A percentile compares a stretch with the other conserved stretches of the same genome.
These are phyloP conservation scores for Halocynthia roretzi DNA, from an alignment of 23 tunicate species.

Conservation along the genomic window DNA sequence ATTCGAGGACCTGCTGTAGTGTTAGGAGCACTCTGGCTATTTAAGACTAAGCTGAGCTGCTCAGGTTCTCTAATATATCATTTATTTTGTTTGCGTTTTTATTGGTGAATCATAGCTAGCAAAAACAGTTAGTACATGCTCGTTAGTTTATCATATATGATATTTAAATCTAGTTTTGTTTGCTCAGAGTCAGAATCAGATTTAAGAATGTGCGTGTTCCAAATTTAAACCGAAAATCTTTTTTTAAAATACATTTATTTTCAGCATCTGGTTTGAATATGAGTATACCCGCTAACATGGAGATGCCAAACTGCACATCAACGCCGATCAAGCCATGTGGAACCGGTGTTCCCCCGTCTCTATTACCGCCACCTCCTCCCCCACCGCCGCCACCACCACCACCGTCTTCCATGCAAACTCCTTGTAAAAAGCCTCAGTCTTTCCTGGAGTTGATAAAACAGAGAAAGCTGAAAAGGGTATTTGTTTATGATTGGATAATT, in stretches of 20 bases:
- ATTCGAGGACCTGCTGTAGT: too few species aligned
- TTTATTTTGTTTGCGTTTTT: too few species aligned
- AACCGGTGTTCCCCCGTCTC: slow-evolving; percentile 37
- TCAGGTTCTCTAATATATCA: too few species aligned
- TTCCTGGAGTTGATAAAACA: slow-evolving; percentile 54
- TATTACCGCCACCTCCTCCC: slow-evolving; percentile 8
- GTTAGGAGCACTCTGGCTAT: too few species aligned
- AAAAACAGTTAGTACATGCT: too few species aligned
- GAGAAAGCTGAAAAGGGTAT: slow-evolving; percentile 42
- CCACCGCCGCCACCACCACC: slow-evolving; percentile 38
- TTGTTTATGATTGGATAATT: too few species aligned
- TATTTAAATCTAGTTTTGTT: too few species aligned
- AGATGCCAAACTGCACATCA: slow-evolving; percentile 4
- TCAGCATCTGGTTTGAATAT: neutral
- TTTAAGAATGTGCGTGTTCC: neutral
- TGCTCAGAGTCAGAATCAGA: too few species aligned
- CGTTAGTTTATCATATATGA: too few species aligned
- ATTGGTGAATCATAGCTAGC: too few species aligned
- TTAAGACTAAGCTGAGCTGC: too few species aligned
- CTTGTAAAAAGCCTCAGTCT: neutral
- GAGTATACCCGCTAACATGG: slow-evolving; percentile 12
- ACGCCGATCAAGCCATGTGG: slow-evolving; percentile 27
- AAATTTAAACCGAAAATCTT: neutral
- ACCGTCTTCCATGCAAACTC: neutral
- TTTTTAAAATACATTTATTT: neutral